Base-by-base conservation (phyloP, 2,888 invertebrate species). In the Malthinus flaveolus region DNA sequence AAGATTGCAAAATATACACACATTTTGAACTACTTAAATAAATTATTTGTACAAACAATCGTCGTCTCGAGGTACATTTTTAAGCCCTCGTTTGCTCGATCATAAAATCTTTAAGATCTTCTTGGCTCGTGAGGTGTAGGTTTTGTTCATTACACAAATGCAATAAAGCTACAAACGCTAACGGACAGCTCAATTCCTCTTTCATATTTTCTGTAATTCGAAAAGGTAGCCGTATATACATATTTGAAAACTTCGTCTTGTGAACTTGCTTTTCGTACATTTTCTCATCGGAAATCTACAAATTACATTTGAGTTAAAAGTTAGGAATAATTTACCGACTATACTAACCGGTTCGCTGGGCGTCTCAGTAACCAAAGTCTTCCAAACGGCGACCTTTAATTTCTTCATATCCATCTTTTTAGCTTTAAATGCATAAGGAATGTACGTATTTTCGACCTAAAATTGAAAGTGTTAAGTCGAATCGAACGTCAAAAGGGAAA, bases 331-430 rank as follows among this genome's bases (percentile, higher is more conserved):
- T 11, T 15, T 11, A 15, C 39, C 3, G n/a, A n/a, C n/a, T n/a
- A 35, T 9, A 4, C 75, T 75, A 1, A 75, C 77, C 31, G 73
- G 71, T 0, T 74, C 67, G 3, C 78, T 73, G 44, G 73, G 71
- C 1, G 55, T 39, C 12, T 59, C 32, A 13, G 77, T 77, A 0
- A 80, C 81, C 7, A 93, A 77, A 62, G 87, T 75, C 36, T 82
- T 82, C 87, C 91, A 91, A 62, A 93, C 88, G 50, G 85, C 83
- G n/a, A 81, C 80, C 74, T 95, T 95, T 42, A 95, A 77, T 72
- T 86, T 88, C 70, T 88, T 90, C 86, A 95, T 93, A 71, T 95
- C 92, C 37, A 95, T 86, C 57, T 89, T 90, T 73, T 95, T 95
- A 4, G 95, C 91, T 53, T 88, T 84, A 78, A 88, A 86, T 4